Conservation (phyloP, 1,140 invertebrate genomes). For the Lordiphosa collinella region DNA sequence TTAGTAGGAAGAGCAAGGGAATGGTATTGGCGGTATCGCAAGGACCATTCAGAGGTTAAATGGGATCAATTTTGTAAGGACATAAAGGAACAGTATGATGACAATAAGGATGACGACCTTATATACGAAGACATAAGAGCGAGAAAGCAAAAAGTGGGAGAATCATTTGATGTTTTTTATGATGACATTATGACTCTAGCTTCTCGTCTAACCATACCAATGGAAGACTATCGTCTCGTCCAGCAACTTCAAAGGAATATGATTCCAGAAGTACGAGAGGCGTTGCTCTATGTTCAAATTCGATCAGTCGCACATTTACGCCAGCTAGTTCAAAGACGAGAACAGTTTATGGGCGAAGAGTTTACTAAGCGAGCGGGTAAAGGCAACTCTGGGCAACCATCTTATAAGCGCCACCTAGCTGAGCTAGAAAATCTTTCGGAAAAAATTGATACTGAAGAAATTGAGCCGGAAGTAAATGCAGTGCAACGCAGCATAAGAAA, state of each 20-base stretch:
- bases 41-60: background rate
- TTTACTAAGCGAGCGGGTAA: too few species aligned
- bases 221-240: background rate
- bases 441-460: background rate
- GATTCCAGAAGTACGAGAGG: too few species aligned
- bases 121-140: background rate
- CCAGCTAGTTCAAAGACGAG: too few species aligned
- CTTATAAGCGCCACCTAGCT: too few species aligned
- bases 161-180: background rate
- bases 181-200: background rate
- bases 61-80: background rate
- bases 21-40: constrained; percentile 5
- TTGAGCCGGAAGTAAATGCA: background rate
- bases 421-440: background rate
- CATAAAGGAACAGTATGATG: background rate
- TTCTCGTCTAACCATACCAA: background rate
- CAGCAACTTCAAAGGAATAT: too few species aligned
- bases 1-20: background rate
- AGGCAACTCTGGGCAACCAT: too few species aligned
- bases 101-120: background rate
- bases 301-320: too few species aligned
- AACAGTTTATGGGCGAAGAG: too few species aligned
- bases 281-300: too few species aligned
- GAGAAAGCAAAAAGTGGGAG: constrained; percentile 1
- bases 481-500: background rate